Evolutionary conservation across 2,797 vertebrate species (phyloP), one percentile per base, ranked within the genome.

Genomic region (Propithecus perrieri): DNA sequence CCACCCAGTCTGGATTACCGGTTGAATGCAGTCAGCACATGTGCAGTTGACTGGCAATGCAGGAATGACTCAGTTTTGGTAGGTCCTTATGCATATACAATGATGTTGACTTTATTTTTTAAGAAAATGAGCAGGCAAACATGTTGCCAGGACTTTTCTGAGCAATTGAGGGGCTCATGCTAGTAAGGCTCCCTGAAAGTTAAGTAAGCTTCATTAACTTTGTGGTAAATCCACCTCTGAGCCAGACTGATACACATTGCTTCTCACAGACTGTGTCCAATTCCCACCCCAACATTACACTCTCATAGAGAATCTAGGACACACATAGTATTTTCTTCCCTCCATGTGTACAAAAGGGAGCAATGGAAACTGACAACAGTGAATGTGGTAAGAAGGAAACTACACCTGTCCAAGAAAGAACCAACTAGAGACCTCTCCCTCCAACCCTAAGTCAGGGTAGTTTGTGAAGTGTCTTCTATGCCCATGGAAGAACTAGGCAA

Each of bases 391-490:
- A 81, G 53, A 93, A 53, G 13, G 28, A 85, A 69, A 12, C 30
- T 75, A 1, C 18, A 92, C 1, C 20, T 67, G 33, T 41, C 17
- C 13, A 61, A 48, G 17, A 63, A 74, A 61, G 20, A 76, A 33
- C 3, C 13, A 81, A 2, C 2, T 57, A 28, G 5, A 43, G 14
- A 22, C 0, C 1, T 41, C 33, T 10, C 22, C 57, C 7, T 46
- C 26, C 35, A 18, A 83, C 28, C 33, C 14, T 74, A 63, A 59
- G 7, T n/a, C 3, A 85, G 46, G 10, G n/a, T 35, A 43, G 12
- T 85, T 10, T 50, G 5, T 30, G 18, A 87, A 97, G 75, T 92
- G 7, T 94, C 33, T 78, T 84, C 33, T 71, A 24, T 93, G n/a
- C 55, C 38, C 41, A 57, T 20, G n/a, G 8, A 80, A 78, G 20